Conservation (phyloP, 2,797 vertebrate genomes). For the Esox masquinongy region DNA sequence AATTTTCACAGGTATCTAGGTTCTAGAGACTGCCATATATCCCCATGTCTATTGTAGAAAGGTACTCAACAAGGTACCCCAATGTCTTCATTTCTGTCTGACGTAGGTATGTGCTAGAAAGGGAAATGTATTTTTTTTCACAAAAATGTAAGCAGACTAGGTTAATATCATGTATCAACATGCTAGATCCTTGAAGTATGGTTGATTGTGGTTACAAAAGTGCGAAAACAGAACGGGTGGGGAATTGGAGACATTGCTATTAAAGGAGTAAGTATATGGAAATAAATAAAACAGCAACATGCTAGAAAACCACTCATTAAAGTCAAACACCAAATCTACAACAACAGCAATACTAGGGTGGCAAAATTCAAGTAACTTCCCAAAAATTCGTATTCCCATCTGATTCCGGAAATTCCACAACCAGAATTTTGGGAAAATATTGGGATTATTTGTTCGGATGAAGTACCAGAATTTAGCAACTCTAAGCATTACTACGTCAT, state of each 20-base stretch:
- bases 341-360: neutral
- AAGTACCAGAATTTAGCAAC: neutral
- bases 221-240: neutral
- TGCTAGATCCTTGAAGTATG: neutral
- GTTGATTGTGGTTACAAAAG: neutral
- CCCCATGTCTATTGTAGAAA: neutral
- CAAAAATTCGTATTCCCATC: neutral
- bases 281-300: slow-evolving; percentile 11
- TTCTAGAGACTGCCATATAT: neutral
- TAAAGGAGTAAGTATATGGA: neutral
- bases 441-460: neutral
- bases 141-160: neutral
- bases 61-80: neutral
- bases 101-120: neutral
- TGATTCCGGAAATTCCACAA: neutral
- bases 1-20: neutral
- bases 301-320: slow-evolving; percentile 29
- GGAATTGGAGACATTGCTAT: neutral
- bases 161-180: neutral
- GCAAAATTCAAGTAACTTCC: neutral
- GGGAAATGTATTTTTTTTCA: neutral
- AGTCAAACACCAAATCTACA: slow-evolving; percentile 34
- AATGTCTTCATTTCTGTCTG: neutral
- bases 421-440: neutral
- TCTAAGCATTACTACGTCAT: neutral